These are phyloP conservation scores for Phoeniculus purpureus DNA, from an alignment of 2,797 vertebrate species.

Conservation along the genomic window DNA sequence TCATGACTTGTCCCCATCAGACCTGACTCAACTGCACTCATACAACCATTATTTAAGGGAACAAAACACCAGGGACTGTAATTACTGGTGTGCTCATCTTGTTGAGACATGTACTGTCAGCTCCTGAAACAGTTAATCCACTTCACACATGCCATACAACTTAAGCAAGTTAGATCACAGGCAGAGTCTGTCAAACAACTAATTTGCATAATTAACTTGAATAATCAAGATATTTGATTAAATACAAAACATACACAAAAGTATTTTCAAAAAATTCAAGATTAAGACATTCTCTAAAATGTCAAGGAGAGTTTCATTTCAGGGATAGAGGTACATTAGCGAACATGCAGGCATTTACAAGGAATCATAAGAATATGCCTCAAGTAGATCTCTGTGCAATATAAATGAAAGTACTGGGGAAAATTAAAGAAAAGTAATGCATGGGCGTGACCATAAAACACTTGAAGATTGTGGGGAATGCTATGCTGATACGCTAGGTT, in stretches of 20 bases:
- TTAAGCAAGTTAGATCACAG: constrained; percentile 31
- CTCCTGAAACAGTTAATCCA: constrained; percentile 15
- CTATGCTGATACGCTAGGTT: neutral
- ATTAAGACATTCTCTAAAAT: constrained; percentile 25
- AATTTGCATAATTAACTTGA: constrained; percentile 52
- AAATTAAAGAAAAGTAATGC: neutral
- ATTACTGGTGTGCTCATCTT: constrained; percentile 35
- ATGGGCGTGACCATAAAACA: neutral
- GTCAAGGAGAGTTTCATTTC: neutral
- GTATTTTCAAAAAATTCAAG: neutral
- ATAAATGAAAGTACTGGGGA: neutral
- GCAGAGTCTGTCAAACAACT: constrained; percentile 30
- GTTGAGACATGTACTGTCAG: neutral
- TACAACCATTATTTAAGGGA: neutral
- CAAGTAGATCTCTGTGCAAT: neutral
- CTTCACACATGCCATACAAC: neutral
- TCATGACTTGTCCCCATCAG: neutral
- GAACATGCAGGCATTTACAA: neutral
- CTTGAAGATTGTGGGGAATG: neutral
- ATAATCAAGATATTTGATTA: constrained; percentile 24
- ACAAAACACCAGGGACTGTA: constrained; percentile 28
- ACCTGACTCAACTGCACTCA: neutral
- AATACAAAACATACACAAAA: constrained; percentile 15
- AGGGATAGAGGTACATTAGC: neutral
- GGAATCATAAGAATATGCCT: neutral